A percentile compares a stretch with the other conserved stretches of the same genome.
phyloP scores from a whole-genome alignment of 2,797 vertebrate species.

The Cirrhinus mrigala region DNA sequence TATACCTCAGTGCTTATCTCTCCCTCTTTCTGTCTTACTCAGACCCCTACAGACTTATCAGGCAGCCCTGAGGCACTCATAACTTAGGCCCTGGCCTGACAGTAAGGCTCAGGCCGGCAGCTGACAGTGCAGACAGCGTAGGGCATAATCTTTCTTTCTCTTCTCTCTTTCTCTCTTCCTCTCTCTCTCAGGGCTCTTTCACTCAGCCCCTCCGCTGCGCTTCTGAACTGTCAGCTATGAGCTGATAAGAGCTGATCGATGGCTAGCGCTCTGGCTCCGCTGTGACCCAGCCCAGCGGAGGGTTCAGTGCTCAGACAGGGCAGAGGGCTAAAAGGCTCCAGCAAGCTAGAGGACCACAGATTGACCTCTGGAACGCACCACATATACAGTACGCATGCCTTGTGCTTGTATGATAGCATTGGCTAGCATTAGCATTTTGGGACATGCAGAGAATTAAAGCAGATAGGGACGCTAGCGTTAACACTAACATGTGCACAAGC shows the following conservation, averaged over 20 bases:
- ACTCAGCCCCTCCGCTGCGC: slow-evolving; percentile 58
- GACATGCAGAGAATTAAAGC: not conserved
- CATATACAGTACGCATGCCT: slow-evolving; percentile 52
- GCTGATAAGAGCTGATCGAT: slow-evolving; percentile 59
- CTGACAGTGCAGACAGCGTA: slow-evolving; percentile 46
- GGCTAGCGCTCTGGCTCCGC: slow-evolving; percentile 59
- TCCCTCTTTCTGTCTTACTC: slow-evolving; percentile 43
- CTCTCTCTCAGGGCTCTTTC: slow-evolving; percentile 51
- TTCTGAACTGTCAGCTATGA: slow-evolving; percentile 64
- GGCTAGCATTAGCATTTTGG: slow-evolving; percentile 4
- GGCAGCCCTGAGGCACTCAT: slow-evolving; percentile 56
- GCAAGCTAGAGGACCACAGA: slow-evolving; percentile 51
- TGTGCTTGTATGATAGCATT: slow-evolving; percentile 15
- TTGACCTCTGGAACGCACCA: slow-evolving; percentile 55
- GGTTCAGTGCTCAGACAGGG: slow-evolving; percentile 57
- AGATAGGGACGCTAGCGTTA: not conserved
- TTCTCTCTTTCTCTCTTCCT: slow-evolving; percentile 46
- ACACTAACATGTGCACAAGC: not conserved
- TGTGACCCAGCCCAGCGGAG: slow-evolving; percentile 49
- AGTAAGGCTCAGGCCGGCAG: slow-evolving; percentile 51
- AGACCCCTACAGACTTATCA: slow-evolving; percentile 61
- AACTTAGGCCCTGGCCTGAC: slow-evolving; percentile 59
- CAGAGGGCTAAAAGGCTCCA: slow-evolving; percentile 56
- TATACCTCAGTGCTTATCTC: slow-evolving; percentile 45
- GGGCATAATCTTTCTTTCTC: slow-evolving; percentile 49